These are phyloP conservation scores for Varanus komodoensis DNA, from an alignment of 2,113 vertebrate genomes.

Conservation along the genomic window DNA sequence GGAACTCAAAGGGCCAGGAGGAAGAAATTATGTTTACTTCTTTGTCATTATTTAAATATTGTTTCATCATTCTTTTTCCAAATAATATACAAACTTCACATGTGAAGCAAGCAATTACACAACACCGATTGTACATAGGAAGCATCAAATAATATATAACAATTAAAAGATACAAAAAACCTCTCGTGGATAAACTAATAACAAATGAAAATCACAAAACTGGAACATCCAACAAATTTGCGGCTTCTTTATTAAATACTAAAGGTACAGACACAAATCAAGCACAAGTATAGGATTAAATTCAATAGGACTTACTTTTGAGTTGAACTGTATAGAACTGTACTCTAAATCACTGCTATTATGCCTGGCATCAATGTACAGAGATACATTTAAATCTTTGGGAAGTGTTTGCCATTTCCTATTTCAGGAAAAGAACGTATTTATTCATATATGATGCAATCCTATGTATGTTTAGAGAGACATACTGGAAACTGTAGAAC, in stretches of 20 bases:
- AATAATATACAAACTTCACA: not conserved
- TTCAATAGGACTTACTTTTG: no score
- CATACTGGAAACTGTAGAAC: no score
- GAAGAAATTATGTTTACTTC: conserved; percentile 54
- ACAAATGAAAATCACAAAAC: not conserved
- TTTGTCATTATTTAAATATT: conserved; percentile 42
- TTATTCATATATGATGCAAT: not conserved
- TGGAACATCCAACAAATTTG: not conserved
- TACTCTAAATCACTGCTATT: not conserved
- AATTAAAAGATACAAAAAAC: not conserved
- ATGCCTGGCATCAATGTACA: not conserved
- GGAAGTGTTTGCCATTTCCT: not conserved
- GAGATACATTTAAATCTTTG: not conserved
- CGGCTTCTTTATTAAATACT: not conserved
- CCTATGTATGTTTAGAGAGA: not conserved
- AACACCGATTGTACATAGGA: not conserved
- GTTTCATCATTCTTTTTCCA: not conserved
- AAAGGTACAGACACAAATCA: not conserved
- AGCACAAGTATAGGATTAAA: no score
- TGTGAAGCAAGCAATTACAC: not conserved
- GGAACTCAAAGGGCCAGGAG: conserved; percentile 64
- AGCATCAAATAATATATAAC: not conserved
- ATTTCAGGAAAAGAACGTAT: not conserved
- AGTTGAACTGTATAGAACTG: no score
- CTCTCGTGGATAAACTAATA: not conserved